These are phyloP conservation scores for Pammene fasciana DNA, from an alignment of 2,888 invertebrate species.

Conservation along the genomic window DNA sequence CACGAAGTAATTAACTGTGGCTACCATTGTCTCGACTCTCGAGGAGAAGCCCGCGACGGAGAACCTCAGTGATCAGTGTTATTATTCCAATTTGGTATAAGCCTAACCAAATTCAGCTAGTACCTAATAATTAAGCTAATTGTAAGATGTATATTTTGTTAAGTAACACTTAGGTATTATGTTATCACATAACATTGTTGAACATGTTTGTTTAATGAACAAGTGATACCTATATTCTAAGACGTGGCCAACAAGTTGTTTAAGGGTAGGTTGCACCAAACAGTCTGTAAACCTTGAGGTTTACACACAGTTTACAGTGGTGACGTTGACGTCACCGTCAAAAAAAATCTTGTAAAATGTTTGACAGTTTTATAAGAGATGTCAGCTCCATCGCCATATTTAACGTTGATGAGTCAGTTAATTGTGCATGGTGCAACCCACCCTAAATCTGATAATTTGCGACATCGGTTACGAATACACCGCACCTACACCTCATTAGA, in stretches of 20 bases:
- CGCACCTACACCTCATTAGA: background rate
- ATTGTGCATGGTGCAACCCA: too few species aligned
- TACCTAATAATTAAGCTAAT: conserved; percentile 72
- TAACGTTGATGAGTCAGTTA: too few species aligned
- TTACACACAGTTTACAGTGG: too few species aligned
- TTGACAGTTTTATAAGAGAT: too few species aligned
- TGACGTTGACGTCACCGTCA: too few species aligned
- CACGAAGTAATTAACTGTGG: conserved; percentile 58
- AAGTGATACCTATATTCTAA: conserved; percentile 4
- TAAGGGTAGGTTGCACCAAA: too few species aligned
- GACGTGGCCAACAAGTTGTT: background rate
- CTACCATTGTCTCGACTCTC: conserved; percentile 60
- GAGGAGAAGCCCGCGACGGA: conserved; percentile 56
- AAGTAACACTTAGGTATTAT: conserved; percentile 44
- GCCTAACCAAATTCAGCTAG: conserved; percentile 72
- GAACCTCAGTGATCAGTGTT: conserved; percentile 67
- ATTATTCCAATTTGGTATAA: conserved; percentile 73
- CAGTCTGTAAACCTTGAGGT: too few species aligned
- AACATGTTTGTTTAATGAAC: conserved; percentile 16
- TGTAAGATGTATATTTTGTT: conserved; percentile 64
- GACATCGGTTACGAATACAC: background rate
- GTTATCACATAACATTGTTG: conserved; percentile 19
- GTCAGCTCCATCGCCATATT: too few species aligned
- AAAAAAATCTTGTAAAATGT: too few species aligned
- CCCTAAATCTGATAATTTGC: background rate